These are phyloP conservation scores for Peromyscus californicus DNA, from an alignment of 2,113 vertebrate genomes.

Conservation along the genomic window DNA sequence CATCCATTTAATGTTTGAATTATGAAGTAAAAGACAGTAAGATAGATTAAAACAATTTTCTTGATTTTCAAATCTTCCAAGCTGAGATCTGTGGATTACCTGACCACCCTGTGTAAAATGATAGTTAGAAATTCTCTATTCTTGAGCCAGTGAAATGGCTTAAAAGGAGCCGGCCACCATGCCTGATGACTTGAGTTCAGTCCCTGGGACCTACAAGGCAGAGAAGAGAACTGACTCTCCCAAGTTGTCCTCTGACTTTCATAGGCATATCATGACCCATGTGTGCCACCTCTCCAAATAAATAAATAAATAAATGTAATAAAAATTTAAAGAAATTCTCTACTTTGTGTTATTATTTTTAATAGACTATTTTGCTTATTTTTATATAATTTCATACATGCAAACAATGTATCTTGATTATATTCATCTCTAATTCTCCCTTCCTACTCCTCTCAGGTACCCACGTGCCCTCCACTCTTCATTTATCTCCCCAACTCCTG, in stretches of 20 bases:
- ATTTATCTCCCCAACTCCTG: not conserved
- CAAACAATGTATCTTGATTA: not conserved
- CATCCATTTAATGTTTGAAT: not conserved
- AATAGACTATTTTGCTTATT: not conserved
- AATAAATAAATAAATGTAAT: too few relatives aligned
- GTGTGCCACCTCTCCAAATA: not conserved
- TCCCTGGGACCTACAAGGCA: not conserved
- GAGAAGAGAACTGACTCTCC: too few relatives aligned
- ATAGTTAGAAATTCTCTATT: not conserved
- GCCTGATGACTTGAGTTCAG: not conserved
- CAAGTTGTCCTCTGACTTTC: not conserved
- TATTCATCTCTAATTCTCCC: not conserved
- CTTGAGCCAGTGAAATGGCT: not conserved
- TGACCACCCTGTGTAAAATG: not conserved
- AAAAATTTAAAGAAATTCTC: not conserved
- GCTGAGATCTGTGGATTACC: not conserved
- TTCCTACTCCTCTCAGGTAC: not conserved
- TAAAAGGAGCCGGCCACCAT: not conserved
- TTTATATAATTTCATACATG: not conserved
- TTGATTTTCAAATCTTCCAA: not conserved
- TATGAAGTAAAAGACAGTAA: not conserved
- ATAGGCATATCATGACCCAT: not conserved
- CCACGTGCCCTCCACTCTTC: too few relatives aligned
- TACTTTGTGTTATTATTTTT: not conserved
- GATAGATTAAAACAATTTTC: not conserved